A percentile compares a stretch with the other conserved stretches of the same genome.
Conservation (phyloP, 2,113 vertebrate genomes). For the Chamaea fasciata region DNA sequence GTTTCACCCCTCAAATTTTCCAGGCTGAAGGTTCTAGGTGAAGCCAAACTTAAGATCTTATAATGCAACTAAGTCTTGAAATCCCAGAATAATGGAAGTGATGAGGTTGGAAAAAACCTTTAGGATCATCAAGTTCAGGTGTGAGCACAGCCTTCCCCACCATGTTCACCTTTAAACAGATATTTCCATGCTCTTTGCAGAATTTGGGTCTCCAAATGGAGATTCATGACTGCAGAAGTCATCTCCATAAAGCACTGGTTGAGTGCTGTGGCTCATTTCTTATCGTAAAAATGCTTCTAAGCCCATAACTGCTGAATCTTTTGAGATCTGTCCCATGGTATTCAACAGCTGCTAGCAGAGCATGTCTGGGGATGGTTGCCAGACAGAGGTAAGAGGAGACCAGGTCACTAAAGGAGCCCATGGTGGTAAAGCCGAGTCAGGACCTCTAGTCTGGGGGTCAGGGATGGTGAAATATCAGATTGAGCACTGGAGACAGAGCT, state of each 20-base stretch:
- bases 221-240: neutral
- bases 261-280: neutral
- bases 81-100: neutral
- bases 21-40: neutral
- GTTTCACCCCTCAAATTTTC: neutral
- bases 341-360: fast-evolving
- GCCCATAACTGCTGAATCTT: neutral
- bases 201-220: neutral
- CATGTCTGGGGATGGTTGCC: neutral
- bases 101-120: neutral
- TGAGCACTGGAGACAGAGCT: fast-evolving
- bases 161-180: neutral
- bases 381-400: neutral
- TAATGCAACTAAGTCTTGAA: neutral
- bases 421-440: neutral
- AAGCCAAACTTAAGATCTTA: neutral
- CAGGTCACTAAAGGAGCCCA: neutral
- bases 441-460: neutral
- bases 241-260: neutral
- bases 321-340: neutral
- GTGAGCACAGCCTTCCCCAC: neutral
- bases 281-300: neutral
- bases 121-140: neutral
- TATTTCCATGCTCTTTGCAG: neutral
- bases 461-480: neutral